These are phyloP conservation scores for Meteorus colon DNA, from an alignment of 2,888 invertebrate species.

Conservation along the genomic window DNA sequence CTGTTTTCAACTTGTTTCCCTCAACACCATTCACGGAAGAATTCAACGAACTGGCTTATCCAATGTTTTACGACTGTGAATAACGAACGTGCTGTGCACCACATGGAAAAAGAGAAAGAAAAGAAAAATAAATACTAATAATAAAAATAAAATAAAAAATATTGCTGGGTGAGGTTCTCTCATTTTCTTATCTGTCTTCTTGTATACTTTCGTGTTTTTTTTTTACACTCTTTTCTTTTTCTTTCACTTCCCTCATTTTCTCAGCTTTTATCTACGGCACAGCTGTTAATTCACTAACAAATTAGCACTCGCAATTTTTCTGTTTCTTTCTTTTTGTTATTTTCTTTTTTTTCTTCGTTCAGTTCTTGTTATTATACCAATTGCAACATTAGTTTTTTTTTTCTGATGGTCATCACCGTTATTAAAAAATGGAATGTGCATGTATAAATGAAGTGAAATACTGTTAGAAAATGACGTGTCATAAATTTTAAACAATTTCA, in stretches of 20 bases:
- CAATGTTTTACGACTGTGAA: conserved; percentile 40
- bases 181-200: conserved; percentile 45
- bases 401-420: background rate
- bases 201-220: conserved; percentile 30
- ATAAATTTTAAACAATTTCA: background rate
- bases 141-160: conserved; percentile 1
- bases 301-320: conserved; percentile 35
- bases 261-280: conserved; percentile 27
- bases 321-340: background rate
- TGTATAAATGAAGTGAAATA: background rate
- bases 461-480: background rate
- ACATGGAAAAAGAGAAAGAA: conserved; percentile 29
- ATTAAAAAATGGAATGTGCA: background rate
- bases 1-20: conserved; percentile 18
- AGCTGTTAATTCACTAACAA: conserved; percentile 44
- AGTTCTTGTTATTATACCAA: background rate
- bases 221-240: conserved; percentile 26
- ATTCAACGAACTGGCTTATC: conserved; percentile 24
- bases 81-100: conserved; percentile 32
- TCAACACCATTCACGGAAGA: conserved; percentile 18
- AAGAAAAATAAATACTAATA: conserved; percentile 11
- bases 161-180: conserved; percentile 40
- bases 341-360: background rate
- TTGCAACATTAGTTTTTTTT: background rate
- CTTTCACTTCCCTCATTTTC: conserved; percentile 39